Conservation (phyloP, 2,888 invertebrate genomes). For the Hylaea fasciaria region DNA sequence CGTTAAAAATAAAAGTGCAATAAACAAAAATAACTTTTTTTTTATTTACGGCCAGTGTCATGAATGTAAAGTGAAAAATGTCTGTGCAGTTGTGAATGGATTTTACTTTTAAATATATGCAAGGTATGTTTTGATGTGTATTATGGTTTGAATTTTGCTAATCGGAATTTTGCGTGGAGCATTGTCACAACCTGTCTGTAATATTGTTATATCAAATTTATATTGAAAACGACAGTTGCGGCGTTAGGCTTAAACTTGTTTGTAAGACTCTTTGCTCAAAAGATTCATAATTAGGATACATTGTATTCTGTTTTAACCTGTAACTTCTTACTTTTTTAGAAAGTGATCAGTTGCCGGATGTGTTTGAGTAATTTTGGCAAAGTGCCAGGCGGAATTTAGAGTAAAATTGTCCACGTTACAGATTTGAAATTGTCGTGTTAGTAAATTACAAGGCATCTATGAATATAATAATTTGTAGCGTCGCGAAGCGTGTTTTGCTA, state of each 20-base stretch:
- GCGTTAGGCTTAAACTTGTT: not conserved
- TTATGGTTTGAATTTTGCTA: slow-evolving; percentile 9
- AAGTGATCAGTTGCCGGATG: not conserved
- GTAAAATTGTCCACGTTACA: not conserved
- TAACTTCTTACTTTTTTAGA: too few relatives aligned
- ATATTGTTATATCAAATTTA: too few relatives aligned
- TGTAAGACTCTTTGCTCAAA: slow-evolving; percentile 21
- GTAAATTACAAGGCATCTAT: not conserved
- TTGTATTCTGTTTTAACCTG: too few relatives aligned
- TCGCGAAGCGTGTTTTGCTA: too few relatives aligned
- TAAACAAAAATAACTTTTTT: slow-evolving; percentile 29
- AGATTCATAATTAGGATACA: too few relatives aligned
- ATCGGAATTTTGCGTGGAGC: slow-evolving; percentile 22
- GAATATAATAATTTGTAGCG: too few relatives aligned
- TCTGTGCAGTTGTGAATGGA: slow-evolving; percentile 7
- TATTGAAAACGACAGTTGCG: too few relatives aligned
- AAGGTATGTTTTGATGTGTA: slow-evolving; percentile 10
- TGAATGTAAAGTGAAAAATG: slow-evolving; percentile 14
- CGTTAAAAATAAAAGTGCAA: slow-evolving; percentile 11
- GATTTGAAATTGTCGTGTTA: not conserved
- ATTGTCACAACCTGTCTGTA: too few relatives aligned
- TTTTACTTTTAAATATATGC: not conserved
- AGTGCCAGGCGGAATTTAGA: slow-evolving; percentile 1
- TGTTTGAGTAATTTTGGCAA: slow-evolving; percentile 8
- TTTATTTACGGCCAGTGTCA: slow-evolving; percentile 15